Base-by-base conservation (phyloP, 2,888 invertebrate species). In the Dryocosmus kuriphilus region DNA sequence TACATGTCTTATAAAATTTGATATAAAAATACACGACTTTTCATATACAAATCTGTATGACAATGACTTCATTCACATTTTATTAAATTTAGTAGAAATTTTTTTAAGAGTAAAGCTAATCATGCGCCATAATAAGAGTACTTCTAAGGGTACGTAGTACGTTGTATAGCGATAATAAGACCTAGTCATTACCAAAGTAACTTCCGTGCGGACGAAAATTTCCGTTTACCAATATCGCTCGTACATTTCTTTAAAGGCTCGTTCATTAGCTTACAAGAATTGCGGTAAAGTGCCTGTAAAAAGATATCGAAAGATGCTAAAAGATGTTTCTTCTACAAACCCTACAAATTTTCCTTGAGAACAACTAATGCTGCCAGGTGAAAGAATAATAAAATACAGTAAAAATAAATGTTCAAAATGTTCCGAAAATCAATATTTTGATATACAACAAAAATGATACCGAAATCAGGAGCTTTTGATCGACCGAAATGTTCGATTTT, bases 181-280 rank as follows among this genome's bases (percentile, higher is more conserved):
- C 89, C 91, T 91, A 91, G 91, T 91, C 91, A 91, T 90, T 91
- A 90, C 91, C 91, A 91, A 91, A 91, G 91, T 90, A 89, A 91
- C 86, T 87, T 86, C 83, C 82, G 82, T 81, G 81, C 81, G 78
- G 79, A 80, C 71, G 51, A 71, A 71, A 71, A 71, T 71, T 51
- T 71, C 51, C 71, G 71, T 71, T 71, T 51, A 71, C 71, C 71
- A 55, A 51, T 71, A 46, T 71, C 46, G 51, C 51, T 71, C 71
- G 71, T 71, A 51, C 51, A 71, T 71, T 71, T 71, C 30, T 51
- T 71, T 71, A 71, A 71, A 71, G 71, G 71, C 71, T 71, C 71
- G 71, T 71, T 71, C 51, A 71, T 71, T 71, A 71, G 71, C 71
- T 51, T 71, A 71, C 71, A 71, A 51, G 30, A 71, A 55, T 71